Evolutionary conservation across 2,113 vertebrate genomes (phyloP).

Genomic region (Gavia stellata): DNA sequence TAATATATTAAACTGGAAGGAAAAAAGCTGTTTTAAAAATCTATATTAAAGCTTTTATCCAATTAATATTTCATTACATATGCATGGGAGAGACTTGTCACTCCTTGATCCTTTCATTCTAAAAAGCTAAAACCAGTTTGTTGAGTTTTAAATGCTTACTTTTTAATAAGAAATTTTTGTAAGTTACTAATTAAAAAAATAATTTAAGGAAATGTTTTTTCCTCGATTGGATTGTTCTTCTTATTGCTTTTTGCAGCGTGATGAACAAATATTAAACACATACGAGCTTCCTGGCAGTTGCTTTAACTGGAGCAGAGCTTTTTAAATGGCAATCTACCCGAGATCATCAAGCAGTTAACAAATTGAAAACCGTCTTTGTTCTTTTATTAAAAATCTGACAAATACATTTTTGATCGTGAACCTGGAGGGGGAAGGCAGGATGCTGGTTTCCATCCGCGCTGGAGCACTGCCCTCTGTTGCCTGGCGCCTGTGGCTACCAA

Average conservation of each 20-base stretch:
- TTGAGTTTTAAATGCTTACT: neutral
- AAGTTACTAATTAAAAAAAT: constrained; percentile 37
- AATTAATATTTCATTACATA: constrained; percentile 52
- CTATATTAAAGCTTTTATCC: constrained; percentile 35
- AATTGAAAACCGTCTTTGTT: neutral
- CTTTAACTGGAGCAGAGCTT: neutral
- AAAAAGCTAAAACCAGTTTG: neutral
- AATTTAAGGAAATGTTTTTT: neutral
- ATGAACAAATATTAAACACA: neutral
- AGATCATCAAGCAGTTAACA: neutral
- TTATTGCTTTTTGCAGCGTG: neutral
- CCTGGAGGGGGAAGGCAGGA: neutral
- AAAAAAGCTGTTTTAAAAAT: neutral
- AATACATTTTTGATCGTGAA: neutral
- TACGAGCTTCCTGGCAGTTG: neutral
- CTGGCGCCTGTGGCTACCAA: neutral
- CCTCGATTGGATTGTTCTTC: neutral
- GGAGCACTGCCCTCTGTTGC: neutral
- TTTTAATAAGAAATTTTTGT: neutral
- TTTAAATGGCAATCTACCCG: neutral
- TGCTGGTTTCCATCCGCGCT: neutral
- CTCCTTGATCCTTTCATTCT: neutral
- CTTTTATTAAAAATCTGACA: neutral
- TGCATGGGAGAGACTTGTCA: neutral
- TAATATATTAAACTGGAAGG: neutral